Base-by-base conservation (phyloP, 64 coral and sea anemone genomes). In the Hydrozoanthus tunicans region DNA sequence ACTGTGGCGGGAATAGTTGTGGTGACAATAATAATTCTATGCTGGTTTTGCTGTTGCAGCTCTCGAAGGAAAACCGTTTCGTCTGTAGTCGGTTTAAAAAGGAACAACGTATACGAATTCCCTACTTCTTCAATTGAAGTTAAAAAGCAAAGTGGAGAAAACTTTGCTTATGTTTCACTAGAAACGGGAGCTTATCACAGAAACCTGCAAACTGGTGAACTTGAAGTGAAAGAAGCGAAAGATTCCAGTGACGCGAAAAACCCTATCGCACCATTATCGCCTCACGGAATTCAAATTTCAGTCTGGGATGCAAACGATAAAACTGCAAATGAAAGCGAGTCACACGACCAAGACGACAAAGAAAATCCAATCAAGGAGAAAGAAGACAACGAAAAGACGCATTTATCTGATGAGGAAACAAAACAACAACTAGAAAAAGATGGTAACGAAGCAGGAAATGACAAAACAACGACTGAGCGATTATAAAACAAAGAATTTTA, bases 31-130 rank as follows among this genome's bases (percentile, higher is more conserved):
- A 32, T 88, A 59, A 10, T 88, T 8, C 32, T 88, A 32, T 88
- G 84, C 9, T 88, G 84, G 84, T 88, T 72, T 58, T 88, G 84
- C 12, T 88, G 84, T 6, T 88, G 68, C 56, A 73, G 84, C 6
- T 25, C 7, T 23, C 84, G 84, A 61, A 70, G 84, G n/a, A 88
- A 88, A 52, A 14, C 27, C 3, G 84, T 72, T 60, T 88, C 70
- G 55, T 75, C 84, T 58, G 69, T 26, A 12, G 67, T 88, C 1
- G 68, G 84, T 24, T 75, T 88, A 0, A 88, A 74, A 9, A 88
- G 7, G 56, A 75, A 56, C 4, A 61, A 88, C 56, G 20, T 88
- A 1, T 88, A 88, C 13, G 84, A 88, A 7, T 15, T 88, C 51
- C 23, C 73, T 32, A 73, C 55, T 0, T 72, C 84, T 7, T 70